Conservation (phyloP, 2,888 invertebrate genomes). For the Fragum fragum region DNA sequence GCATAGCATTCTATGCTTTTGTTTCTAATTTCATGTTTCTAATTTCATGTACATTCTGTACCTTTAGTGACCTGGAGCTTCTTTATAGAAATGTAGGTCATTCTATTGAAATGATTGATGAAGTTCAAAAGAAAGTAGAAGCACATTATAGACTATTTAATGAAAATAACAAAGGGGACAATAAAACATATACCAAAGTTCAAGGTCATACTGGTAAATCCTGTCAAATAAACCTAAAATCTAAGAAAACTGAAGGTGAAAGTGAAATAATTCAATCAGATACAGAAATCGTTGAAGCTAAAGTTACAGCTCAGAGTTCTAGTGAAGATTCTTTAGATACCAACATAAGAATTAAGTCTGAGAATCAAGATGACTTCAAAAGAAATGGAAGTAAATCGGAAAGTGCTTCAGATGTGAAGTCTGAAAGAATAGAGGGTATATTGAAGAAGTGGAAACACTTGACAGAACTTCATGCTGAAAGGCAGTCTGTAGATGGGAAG, state of each 20-base stretch:
- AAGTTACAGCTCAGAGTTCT: background rate
- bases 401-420: background rate
- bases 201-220: background rate
- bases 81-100: slow-evolving; percentile 18
- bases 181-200: background rate
- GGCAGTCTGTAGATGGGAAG: background rate
- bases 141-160: background rate
- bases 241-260: too few species aligned
- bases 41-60: too few species aligned
- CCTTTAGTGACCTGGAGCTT: slow-evolving; percentile 14
- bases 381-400: background rate
- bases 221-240: too few species aligned
- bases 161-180: background rate
- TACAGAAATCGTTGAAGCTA: too few species aligned
- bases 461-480: background rate
- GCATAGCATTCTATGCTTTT: too few species aligned
- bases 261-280: too few species aligned
- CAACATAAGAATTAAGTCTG: background rate
- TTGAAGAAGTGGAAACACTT: background rate
- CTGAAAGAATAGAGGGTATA: background rate
- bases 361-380: background rate
- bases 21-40: too few species aligned
- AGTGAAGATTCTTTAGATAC: background rate
- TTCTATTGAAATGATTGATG: slow-evolving; percentile 28
- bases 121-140: slow-evolving; percentile 14